A percentile compares a stretch with the other conserved stretches of the same genome.
phyloP scores from a whole-genome alignment of 2,797 vertebrate genomes.

The Scyliorhinus canicula region DNA sequence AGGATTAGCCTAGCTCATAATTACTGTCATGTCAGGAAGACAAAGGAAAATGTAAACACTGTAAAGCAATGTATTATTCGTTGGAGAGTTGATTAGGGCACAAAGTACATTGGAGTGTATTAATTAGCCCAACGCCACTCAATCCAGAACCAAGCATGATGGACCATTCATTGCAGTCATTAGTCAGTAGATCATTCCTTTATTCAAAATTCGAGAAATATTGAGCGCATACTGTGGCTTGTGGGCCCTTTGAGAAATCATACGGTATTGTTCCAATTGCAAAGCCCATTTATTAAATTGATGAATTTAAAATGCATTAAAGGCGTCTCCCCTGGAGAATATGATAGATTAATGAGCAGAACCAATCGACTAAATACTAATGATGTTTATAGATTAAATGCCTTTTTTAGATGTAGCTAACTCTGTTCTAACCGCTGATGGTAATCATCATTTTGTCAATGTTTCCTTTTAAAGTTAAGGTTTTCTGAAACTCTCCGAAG shows the following conservation, averaged over 20 bases:
- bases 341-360: constrained; percentile 3
- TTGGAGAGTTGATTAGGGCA: constrained; percentile 9
- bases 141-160: constrained; percentile 29
- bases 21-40: constrained; percentile 2
- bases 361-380: constrained; percentile 8
- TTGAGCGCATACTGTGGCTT: neutral
- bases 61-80: neutral
- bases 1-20: constrained; percentile 10
- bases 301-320: constrained; percentile 21
- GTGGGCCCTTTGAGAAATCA: constrained; percentile 28
- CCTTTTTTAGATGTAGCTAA: neutral
- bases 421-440: neutral
- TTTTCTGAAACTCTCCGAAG: neutral
- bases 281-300: constrained; percentile 29
- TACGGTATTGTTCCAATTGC: neutral
- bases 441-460: constrained; percentile 32
- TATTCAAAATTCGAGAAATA: constrained; percentile 18
- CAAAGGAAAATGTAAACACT: constrained; percentile 29
- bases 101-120: neutral
- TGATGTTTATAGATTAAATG: constrained; percentile 19
- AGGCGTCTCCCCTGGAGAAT: neutral
- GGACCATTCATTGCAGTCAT: constrained; percentile 35
- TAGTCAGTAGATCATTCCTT: neutral
- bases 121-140: constrained; percentile 9
- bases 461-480: neutral